Evolutionary conservation across 2,888 invertebrate species (phyloP), one percentile per base, ranked within the genome.

Genomic region (Thymelicus sylvestris): DNA sequence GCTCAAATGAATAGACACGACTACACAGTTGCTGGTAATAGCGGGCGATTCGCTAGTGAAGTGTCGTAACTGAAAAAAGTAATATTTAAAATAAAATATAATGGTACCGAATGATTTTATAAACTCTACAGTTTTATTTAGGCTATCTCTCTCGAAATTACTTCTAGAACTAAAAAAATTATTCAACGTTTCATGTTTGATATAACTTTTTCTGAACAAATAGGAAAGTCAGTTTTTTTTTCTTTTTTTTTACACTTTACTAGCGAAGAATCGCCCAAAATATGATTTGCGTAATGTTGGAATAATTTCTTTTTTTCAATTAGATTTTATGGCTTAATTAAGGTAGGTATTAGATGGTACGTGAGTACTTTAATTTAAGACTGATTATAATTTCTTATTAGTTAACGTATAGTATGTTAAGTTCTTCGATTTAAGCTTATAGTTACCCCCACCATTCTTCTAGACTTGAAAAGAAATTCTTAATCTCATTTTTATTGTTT

Each of bases 381-480:
- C 19, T 24, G 19, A 52, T 7, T 24, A 24, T 52, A 52, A 52
- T 52, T 52, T 52, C 19, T 24, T 52, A 15, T 50, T 50, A 50
- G 7, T 52, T 19, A 24, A 19, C 52, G 52, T 19, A 31, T 31
- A 12, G 31, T 57, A 57, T 57, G 31, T 31, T 57, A 31, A 31
- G 57, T 57, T 57, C 6, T 8, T 57, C 13, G 57, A 13, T 57
- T 13, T 60, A 67, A 60, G 38, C 60, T 67, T 15, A 31, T n/a
- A 59, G 31, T 57, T 60, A 67, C 39, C 65, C 59, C 67, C 67
- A 67, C 67, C 67, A 67, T 67, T 67, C 67, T 67, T 48, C 19
- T 67, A 67, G 67, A 67, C 67, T 67, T 67, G 67, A 67, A 60
- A 47, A 60, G 47, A 57, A 67, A 67, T 67, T 67, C 39, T 60